Evolutionary conservation across 64 coral and sea anemone species (phyloP).

Genomic region (Montipora cactus): DNA sequence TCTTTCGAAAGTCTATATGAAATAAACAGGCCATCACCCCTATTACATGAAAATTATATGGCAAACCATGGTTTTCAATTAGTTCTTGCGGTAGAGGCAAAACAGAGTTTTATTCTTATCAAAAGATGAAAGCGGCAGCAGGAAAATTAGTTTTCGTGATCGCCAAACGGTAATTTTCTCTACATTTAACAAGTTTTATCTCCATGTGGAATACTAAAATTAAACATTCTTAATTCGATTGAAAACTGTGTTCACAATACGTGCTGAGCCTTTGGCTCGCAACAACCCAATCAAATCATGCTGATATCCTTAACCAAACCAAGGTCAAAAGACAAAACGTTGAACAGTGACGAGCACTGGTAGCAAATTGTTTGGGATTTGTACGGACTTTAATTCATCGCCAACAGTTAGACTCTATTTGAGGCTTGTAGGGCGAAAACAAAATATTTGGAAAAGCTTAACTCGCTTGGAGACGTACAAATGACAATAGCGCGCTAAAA

Average conservation of each 20-base stretch:
- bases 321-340: constrained; percentile 18
- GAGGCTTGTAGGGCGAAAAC: background rate
- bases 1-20: background rate
- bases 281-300: constrained; percentile 7
- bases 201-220: constrained; percentile 16
- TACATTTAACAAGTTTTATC: background rate
- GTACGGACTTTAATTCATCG: background rate
- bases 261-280: constrained; percentile 29
- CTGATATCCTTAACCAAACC: background rate
- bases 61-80: background rate
- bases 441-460: constrained; percentile 43
- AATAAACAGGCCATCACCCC: background rate
- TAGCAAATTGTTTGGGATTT: constrained; percentile 15
- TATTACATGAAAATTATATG: background rate
- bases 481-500: background rate
- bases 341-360: background rate
- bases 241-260: background rate
- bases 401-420: constrained; percentile 10
- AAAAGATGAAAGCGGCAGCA: background rate
- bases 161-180: background rate
- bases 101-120: background rate
- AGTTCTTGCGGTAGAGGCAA: background rate
- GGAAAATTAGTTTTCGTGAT: background rate
- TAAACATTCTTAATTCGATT: background rate
- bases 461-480: background rate